phyloP scores from a whole-genome alignment of 2,113 vertebrate species.

The Parus major region DNA sequence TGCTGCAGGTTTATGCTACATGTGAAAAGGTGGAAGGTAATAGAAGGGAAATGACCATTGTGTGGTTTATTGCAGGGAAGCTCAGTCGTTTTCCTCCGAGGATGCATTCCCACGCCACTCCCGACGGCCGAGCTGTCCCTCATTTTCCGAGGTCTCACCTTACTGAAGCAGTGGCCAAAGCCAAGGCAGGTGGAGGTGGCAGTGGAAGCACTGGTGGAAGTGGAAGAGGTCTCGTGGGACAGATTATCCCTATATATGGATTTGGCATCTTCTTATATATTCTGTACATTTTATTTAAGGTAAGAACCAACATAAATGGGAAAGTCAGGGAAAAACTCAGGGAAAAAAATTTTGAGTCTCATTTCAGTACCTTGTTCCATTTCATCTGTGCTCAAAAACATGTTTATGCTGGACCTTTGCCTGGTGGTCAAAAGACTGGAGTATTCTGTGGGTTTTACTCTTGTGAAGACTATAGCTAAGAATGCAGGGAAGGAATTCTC shows the following conservation, averaged over 20 bases:
- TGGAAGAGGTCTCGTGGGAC: constrained; percentile 86
- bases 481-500: background rate
- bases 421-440: background rate
- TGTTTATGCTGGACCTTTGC: background rate
- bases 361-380: background rate
- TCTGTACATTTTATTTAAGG: constrained; percentile 94
- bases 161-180: constrained; percentile 80
- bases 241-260: constrained; percentile 94
- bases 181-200: constrained; percentile 70
- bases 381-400: background rate
- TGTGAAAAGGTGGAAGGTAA: background rate
- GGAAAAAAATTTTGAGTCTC: background rate
- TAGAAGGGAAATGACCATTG: background rate
- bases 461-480: background rate
- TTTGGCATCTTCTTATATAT: constrained; percentile 96
- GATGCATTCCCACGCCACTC: constrained; percentile 68
- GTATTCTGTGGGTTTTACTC: background rate
- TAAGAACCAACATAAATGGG: constrained; percentile 58
- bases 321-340: background rate
- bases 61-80: constrained; percentile 75
- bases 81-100: constrained; percentile 78
- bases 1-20: background rate
- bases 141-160: constrained; percentile 78
- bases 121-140: constrained; percentile 66
- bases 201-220: constrained; percentile 59